These are phyloP conservation scores for Heliconius melpomene DNA, from an alignment of 1,140 invertebrate genomes.

Conservation along the genomic window DNA sequence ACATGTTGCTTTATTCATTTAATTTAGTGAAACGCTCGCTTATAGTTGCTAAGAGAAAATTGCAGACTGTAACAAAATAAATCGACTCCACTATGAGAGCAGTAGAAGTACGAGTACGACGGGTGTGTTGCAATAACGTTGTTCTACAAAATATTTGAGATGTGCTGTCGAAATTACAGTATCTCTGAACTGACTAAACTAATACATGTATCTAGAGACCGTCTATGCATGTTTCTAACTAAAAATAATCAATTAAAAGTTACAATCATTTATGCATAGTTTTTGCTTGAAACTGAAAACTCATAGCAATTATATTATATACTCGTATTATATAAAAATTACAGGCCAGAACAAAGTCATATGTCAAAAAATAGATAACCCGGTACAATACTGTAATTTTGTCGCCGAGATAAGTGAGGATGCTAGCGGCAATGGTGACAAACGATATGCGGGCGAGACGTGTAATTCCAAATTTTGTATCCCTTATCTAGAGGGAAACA, in stretches of 20 bases:
- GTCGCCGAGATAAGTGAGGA: constrained; percentile 33
- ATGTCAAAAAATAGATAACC: constrained; percentile 36
- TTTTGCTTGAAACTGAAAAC: too few relatives aligned
- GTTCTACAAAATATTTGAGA: constrained; percentile 5
- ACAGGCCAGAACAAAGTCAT: constrained; percentile 7
- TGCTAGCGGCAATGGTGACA: constrained; percentile 40
- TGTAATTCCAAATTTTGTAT: constrained; percentile 40
- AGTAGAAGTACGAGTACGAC: background rate
- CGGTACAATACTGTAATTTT: constrained; percentile 38
- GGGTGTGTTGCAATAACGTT: background rate
- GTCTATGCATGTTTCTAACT: too few relatives aligned
- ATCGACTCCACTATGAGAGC: background rate
- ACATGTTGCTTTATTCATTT: constrained; percentile 14
- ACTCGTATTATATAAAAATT: too few relatives aligned
- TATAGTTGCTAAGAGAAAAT: constrained; percentile 9
- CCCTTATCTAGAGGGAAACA: constrained; percentile 43
- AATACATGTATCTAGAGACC: too few relatives aligned
- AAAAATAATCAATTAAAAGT: too few relatives aligned
- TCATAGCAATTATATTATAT: too few relatives aligned
- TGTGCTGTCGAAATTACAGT: background rate
- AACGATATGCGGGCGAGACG: constrained; percentile 43
- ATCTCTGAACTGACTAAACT: background rate
- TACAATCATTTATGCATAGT: too few relatives aligned
- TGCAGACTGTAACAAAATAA: constrained; percentile 13
- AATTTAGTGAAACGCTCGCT: constrained; percentile 4